phyloP scores from a whole-genome alignment of 2,113 vertebrate species.

The Epinephelus moara region DNA sequence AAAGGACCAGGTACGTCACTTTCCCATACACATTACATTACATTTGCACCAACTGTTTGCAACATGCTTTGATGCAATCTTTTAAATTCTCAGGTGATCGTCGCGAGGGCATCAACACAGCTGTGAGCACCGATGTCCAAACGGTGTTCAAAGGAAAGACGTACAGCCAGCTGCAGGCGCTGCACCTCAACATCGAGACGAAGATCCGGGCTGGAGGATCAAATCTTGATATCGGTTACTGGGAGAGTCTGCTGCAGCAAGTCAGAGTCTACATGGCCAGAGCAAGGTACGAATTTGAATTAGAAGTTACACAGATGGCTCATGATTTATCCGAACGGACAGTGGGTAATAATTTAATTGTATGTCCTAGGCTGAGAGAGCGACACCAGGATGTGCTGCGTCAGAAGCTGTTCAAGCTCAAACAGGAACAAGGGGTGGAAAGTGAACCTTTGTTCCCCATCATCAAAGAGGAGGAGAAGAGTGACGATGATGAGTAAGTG shows the following conservation, averaged over 20 bases:
- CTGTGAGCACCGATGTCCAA: slow-evolving; percentile 95
- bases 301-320: background rate
- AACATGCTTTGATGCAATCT: background rate
- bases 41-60: background rate
- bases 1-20: slow-evolving; percentile 91
- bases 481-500: slow-evolving; percentile 83
- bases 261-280: slow-evolving; percentile 96
- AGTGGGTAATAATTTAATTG: background rate
- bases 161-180: slow-evolving; percentile 94
- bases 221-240: slow-evolving; percentile 98
- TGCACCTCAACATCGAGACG: slow-evolving; percentile 94
- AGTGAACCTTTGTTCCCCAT: slow-evolving; percentile 96
- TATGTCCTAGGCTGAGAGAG: slow-evolving; percentile 88
- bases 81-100: slow-evolving; percentile 88
- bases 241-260: slow-evolving; percentile 97
- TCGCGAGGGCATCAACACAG: slow-evolving; percentile 96
- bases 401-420: slow-evolving; percentile 97
- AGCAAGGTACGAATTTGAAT: slow-evolving; percentile 86
- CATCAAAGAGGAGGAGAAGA: slow-evolving; percentile 87
- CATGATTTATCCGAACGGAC: too few species aligned
- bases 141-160: slow-evolving; percentile 98
- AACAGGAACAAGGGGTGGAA: slow-evolving; percentile 97
- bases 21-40: too few species aligned
- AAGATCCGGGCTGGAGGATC: slow-evolving; percentile 94
- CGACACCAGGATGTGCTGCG: slow-evolving; percentile 97